A percentile compares a stretch with the other conserved stretches of the same genome.
These are phyloP conservation scores for Cephus cinctus DNA, from an alignment of 1,140 invertebrate genomes.

Conservation along the genomic window DNA sequence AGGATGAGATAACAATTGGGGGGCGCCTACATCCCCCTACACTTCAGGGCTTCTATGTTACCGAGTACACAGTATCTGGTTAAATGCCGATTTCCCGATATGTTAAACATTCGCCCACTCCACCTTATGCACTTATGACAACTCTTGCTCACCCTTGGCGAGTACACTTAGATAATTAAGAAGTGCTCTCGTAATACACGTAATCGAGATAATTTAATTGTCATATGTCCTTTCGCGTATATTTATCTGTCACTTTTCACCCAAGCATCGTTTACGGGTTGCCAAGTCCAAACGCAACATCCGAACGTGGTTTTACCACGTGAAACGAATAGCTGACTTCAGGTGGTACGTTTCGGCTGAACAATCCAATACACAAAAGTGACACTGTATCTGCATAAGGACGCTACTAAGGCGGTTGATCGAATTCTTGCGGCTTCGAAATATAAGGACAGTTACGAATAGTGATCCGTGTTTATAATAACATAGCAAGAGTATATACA, in stretches of 20 bases:
- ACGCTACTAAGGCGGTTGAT: too few relatives aligned
- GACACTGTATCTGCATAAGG: too few relatives aligned
- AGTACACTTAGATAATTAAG: not conserved
- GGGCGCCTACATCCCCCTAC: not conserved
- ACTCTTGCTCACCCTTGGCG: too few relatives aligned
- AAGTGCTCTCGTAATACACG: not conserved
- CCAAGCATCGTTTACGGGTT: not conserved
- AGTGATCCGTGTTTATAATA: not conserved
- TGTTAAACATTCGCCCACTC: too few relatives aligned
- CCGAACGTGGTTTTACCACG: not conserved
- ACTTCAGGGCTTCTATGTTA: not conserved
- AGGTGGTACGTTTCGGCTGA: too few relatives aligned
- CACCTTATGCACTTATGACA: too few relatives aligned
- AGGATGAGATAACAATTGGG: slow-evolving; percentile 6
- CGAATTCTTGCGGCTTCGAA: not conserved
- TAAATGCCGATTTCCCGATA: too few relatives aligned
- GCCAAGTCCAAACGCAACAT: not conserved
- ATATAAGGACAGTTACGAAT: not conserved
- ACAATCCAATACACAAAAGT: too few relatives aligned
- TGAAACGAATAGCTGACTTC: not conserved
- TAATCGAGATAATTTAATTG: not conserved
- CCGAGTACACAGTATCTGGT: not conserved
- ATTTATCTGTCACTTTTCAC: too few relatives aligned
- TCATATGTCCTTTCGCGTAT: too few relatives aligned
- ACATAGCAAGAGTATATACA: too few relatives aligned